Conservation (phyloP, 2,113 vertebrate species). For the Oreocharis arfaki region DNA sequence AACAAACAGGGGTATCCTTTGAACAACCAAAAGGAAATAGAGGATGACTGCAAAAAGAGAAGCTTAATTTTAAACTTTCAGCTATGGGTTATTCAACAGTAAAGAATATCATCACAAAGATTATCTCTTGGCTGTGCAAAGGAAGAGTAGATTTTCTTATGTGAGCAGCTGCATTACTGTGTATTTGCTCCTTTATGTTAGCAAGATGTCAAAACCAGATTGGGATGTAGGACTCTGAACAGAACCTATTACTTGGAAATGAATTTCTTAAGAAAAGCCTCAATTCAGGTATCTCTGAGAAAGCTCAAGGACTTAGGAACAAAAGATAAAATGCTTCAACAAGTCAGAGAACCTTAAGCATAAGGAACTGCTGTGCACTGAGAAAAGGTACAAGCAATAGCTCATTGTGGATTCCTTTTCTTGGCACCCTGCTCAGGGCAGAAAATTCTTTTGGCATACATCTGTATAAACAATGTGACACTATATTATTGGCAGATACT, state of each 20-base stretch:
- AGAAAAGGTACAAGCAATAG: background rate
- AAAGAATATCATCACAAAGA: background rate
- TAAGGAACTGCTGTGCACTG: background rate
- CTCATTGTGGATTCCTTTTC: background rate
- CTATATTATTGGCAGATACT: background rate
- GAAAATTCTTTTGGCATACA: background rate
- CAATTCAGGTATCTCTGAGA: background rate
- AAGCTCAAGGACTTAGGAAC: background rate
- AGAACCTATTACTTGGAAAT: slow-evolving; percentile 31
- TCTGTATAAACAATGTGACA: background rate
- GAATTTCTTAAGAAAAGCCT: background rate
- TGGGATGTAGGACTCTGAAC: background rate
- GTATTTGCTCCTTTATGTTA: background rate
- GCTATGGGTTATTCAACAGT: background rate
- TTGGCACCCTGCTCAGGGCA: background rate
- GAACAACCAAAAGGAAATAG: slow-evolving; percentile 22
- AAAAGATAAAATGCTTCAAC: background rate
- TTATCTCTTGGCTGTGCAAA: background rate
- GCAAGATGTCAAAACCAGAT: background rate
- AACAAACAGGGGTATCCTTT: background rate
- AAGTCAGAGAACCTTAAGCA: background rate
- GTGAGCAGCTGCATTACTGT: background rate
- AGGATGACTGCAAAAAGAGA: slow-evolving; percentile 29
- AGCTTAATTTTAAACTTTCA: background rate
- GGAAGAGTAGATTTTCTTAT: background rate